Evolutionary conservation across 2,797 vertebrate genomes (phyloP).

Genomic region (Scolopax rusticola): DNA sequence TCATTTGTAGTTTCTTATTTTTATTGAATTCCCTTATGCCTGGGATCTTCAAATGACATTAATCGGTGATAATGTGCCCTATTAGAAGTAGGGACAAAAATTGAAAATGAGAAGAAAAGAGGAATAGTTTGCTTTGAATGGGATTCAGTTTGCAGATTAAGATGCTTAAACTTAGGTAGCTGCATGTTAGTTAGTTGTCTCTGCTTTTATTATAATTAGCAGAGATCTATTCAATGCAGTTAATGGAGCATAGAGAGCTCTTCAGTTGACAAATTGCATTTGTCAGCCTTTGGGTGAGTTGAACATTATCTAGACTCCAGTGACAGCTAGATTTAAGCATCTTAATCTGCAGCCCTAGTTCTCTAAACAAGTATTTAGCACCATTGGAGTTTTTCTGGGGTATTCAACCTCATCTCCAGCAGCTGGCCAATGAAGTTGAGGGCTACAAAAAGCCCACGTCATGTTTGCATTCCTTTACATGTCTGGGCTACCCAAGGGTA

Average conservation of each 20-base stretch:
- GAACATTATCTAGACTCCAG: background rate
- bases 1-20: background rate
- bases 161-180: background rate
- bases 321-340: background rate
- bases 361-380: background rate
- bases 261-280: constrained; percentile 26
- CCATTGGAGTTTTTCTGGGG: background rate
- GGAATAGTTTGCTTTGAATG: background rate
- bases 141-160: background rate
- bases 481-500: background rate
- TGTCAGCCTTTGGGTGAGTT: constrained; percentile 1
- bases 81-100: background rate
- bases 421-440: background rate
- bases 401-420: background rate
- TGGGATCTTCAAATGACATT: background rate
- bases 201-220: constrained; percentile 24
- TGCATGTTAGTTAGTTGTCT: background rate
- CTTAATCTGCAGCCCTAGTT: background rate
- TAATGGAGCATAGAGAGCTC: background rate
- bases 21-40: background rate
- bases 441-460: too few relatives aligned
- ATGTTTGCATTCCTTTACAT: background rate
- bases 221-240: background rate
- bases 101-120: background rate
- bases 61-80: background rate